Evolutionary conservation across 2,888 invertebrate genomes (phyloP), one percentile per base, ranked within the genome.

Genomic region (Congeria kusceri): DNA sequence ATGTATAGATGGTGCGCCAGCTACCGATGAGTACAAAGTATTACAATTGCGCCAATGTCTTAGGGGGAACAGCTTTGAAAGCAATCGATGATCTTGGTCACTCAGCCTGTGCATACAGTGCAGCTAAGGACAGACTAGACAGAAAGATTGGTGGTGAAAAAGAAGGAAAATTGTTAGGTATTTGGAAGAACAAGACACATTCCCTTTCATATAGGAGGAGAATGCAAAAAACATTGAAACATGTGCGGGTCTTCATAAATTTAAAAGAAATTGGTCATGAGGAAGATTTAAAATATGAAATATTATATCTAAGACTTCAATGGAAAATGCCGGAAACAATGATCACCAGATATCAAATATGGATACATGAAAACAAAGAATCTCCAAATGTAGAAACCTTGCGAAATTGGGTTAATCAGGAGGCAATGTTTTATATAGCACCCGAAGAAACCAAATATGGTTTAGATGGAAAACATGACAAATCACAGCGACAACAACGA

Each of bases 31-130:
- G 46, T 73, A 66, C 29, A 66, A 73, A 47, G 39, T 79, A 15
- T 53, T 79, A 29, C 75, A 79, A 44, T 29, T 79, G n/a, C 23
- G 75, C 20, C 79, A 79, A 28, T 79, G 71, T 71, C n/a, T 25
- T 75, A 44, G 20, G 32, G 13, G 79, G 74, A 29, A 63, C 74
- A 18, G 71, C 74, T 13, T 53, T 71, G 13, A 72, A 64, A 27
- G 64, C 59, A 9, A 63, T 77, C 15, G 79, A 79, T 44, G 61
- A 79, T 32, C 57, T 75, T 1, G 75, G 75, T 23, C 64, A 79
- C 39, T 79, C 79, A 9, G 57, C 66, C 27, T 15, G 3, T 27
- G 74, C 74, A 23, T 79, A 75, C 63, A 47, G 56, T 15, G 74
- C 79, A 15, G 75, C 79, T 47, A 75, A 71, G 27, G 77, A 72